Percentiles rank a stretch among this genome's conserved stretches.
phyloP scores from a whole-genome alignment of 1,140 invertebrate species.

The Plutomurus gul region DNA sequence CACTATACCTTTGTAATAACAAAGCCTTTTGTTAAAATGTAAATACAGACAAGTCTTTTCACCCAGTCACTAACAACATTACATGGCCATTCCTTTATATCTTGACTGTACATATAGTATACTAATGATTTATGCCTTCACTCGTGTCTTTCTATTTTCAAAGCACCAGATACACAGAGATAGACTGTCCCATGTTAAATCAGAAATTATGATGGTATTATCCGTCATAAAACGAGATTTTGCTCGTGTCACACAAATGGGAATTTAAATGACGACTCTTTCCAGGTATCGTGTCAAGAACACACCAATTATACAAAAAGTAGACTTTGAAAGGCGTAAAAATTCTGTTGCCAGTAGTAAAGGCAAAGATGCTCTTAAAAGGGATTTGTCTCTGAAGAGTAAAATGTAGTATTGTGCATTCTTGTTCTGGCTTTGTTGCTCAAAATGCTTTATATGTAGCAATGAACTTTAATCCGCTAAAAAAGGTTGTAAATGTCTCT shows the following conservation, averaged over 20 bases:
- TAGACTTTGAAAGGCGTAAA: not conserved
- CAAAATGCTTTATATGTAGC: too few species aligned
- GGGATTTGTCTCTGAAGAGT: not conserved
- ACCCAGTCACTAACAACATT: too few species aligned
- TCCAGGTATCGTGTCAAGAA: not conserved
- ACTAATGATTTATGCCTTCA: not conserved
- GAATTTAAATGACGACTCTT: conserved; percentile 1
- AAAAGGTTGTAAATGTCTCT: too few species aligned
- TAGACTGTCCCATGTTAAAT: conserved; percentile 18
- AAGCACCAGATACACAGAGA: not conserved
- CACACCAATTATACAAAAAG: not conserved
- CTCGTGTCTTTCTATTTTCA: not conserved
- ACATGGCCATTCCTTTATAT: not conserved
- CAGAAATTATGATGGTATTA: conserved; percentile 14
- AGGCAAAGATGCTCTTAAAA: not conserved
- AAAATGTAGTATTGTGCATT: too few species aligned
- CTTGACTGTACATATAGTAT: too few species aligned
- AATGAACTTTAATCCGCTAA: too few species aligned
- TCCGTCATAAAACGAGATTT: conserved; percentile 1
- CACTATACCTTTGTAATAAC: too few species aligned
- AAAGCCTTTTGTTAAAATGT: too few species aligned
- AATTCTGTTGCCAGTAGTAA: not conserved
- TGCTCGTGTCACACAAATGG: not conserved
- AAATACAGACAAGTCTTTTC: too few species aligned
- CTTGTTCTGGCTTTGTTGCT: too few species aligned